These are phyloP conservation scores for Pelodytes ibericus DNA, from an alignment of 2,797 vertebrate genomes.

Conservation along the genomic window DNA sequence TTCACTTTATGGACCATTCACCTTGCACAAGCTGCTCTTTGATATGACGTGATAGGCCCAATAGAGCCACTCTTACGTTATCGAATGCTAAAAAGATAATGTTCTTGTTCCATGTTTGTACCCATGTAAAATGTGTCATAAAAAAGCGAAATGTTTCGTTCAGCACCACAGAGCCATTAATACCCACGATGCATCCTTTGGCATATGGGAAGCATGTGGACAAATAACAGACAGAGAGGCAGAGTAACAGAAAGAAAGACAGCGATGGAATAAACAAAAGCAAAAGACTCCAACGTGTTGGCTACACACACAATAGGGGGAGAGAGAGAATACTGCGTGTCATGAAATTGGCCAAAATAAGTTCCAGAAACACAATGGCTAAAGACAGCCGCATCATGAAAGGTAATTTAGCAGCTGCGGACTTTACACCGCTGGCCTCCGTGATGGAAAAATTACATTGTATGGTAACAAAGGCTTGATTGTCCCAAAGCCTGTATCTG, in stretches of 20 bases:
- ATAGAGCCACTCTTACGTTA: not conserved
- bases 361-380: not conserved
- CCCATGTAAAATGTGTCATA: not conserved
- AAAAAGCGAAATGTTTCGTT: not conserved
- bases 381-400: not conserved
- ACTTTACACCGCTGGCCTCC: not conserved
- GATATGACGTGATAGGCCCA: not conserved
- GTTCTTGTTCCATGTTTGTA: not conserved
- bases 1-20: not conserved
- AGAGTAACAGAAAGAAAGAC: not conserved
- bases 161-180: not conserved
- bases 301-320: not conserved
- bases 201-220: not conserved
- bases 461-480: not conserved
- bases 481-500: not conserved
- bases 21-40: not conserved
- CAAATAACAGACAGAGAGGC: not conserved
- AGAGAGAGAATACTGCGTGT: not conserved
- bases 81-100: not conserved
- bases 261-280: not conserved
- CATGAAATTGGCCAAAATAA: not conserved
- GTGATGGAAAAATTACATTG: not conserved
- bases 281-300: not conserved
- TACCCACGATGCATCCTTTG: not conserved
- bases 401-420: slow-evolving; percentile 6